Percentiles rank a stretch among this genome's conserved stretches.
Evolutionary conservation across 2,113 vertebrate genomes (phyloP).

Genomic region (Dipodomys ordii): DNA sequence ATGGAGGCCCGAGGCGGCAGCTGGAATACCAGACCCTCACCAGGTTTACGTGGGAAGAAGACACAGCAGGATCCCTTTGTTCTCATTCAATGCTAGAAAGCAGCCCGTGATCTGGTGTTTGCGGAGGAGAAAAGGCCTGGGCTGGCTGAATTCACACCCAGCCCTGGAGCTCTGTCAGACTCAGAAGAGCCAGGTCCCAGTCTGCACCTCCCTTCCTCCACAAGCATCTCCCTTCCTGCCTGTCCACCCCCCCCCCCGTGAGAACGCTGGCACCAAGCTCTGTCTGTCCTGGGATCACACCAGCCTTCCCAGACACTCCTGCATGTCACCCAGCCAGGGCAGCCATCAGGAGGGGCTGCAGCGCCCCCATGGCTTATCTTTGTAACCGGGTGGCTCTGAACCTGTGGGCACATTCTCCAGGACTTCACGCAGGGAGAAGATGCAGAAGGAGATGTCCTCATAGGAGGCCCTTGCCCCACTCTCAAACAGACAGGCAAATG

Average conservation of each 20-base stretch:
- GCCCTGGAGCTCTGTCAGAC: background rate
- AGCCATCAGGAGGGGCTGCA: slow-evolving; percentile 65
- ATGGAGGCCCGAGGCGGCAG: too few relatives aligned
- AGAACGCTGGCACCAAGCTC: background rate
- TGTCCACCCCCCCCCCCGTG: rapidly evolving
- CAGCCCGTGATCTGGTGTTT: too few relatives aligned
- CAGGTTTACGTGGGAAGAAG: background rate
- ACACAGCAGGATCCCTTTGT: background rate
- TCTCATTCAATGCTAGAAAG: background rate
- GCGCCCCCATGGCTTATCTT: background rate
- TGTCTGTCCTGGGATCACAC: background rate
- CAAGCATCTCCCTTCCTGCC: background rate
- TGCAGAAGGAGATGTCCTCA: slow-evolving; percentile 95
- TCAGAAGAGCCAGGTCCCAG: too few relatives aligned
- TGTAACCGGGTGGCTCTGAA: rapidly evolving
- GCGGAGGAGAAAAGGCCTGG: rapidly evolving
- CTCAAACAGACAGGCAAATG: slow-evolving; percentile 95
- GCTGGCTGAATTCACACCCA: rapidly evolving
- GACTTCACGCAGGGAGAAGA: slow-evolving; percentile 93
- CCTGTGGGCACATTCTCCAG: slow-evolving; percentile 90
- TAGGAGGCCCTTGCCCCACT: slow-evolving; percentile 91
- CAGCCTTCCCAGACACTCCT: background rate
- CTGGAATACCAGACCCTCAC: too few relatives aligned
- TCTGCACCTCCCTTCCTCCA: background rate
- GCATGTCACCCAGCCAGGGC: rapidly evolving